Percentiles rank a stretch among this genome's conserved stretches.
Conservation (phyloP, 1,140 invertebrate genomes). For the Spodoptera litura region DNA sequence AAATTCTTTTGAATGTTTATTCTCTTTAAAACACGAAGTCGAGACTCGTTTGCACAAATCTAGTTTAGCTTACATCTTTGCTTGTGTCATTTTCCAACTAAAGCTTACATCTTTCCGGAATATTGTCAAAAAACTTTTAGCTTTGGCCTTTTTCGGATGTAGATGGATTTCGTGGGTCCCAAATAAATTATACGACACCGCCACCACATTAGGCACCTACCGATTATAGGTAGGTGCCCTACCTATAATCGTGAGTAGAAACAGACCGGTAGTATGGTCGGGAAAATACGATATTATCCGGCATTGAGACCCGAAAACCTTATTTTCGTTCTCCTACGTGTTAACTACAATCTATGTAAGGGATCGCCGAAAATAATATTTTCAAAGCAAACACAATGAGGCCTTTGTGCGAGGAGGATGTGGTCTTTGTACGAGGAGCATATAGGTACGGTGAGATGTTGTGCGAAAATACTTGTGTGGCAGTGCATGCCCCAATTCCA, state of each 20-base stretch:
- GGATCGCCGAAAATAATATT: slow-evolving; percentile 54
- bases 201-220: neutral
- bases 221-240: too few relatives aligned
- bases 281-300: slow-evolving; percentile 28
- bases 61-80: neutral
- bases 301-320: slow-evolving; percentile 32
- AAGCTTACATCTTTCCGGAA: neutral
- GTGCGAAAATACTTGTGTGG: slow-evolving; percentile 34
- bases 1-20: slow-evolving; percentile 40
- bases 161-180: slow-evolving; percentile 11
- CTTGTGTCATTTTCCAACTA: neutral
- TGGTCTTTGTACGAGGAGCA: slow-evolving; percentile 42
- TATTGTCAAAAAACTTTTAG: slow-evolving; percentile 12
- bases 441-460: slow-evolving; percentile 13
- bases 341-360: slow-evolving; percentile 47
- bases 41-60: neutral
- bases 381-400: slow-evolving; percentile 55
- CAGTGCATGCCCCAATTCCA: slow-evolving; percentile 29
- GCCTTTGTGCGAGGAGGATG: slow-evolving; percentile 46
- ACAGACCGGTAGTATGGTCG: slow-evolving; percentile 13
- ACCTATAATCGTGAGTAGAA: slow-evolving; percentile 20
- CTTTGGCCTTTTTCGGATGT: neutral
- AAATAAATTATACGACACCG: slow-evolving; percentile 25
- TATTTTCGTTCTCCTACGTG: slow-evolving; percentile 37
- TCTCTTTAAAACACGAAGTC: slow-evolving; percentile 2